Evolutionary conservation across 1,140 invertebrate genomes (phyloP).

Genomic region (Pteromalus puparum): DNA sequence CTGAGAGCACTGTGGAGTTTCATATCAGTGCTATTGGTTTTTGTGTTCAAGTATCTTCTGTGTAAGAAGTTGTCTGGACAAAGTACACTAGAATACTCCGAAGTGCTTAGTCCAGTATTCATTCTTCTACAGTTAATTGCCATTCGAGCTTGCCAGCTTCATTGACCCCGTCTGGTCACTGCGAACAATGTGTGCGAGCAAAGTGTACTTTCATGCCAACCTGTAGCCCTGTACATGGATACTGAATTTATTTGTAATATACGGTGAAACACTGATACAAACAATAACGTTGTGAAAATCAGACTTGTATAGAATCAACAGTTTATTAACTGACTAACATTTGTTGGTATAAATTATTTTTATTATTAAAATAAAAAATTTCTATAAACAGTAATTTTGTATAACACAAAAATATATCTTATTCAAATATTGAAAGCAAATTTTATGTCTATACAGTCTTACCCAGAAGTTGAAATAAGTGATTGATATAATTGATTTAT

Average conservation of each 20-base stretch:
- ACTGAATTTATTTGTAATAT: constrained; percentile 52
- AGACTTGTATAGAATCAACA: background rate
- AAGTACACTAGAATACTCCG: constrained; percentile 89
- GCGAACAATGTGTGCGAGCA: background rate
- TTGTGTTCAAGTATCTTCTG: constrained; percentile 94
- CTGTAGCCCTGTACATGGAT: constrained; percentile 51
- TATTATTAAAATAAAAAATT: background rate
- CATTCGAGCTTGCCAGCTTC: constrained; percentile 93
- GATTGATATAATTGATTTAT: background rate
- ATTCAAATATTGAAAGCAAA: background rate
- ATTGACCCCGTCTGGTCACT: constrained; percentile 67
- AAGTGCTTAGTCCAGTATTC: constrained; percentile 94
- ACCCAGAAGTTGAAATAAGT: background rate
- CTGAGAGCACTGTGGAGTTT: constrained; percentile 90
- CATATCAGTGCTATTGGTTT: constrained; percentile 88
- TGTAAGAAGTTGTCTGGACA: constrained; percentile 91
- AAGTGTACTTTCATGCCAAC: constrained; percentile 41
- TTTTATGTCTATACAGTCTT: no score
- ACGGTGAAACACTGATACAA: constrained; percentile 28
- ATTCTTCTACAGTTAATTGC: constrained; percentile 92
- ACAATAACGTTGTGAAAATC: background rate
- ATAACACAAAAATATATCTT: background rate
- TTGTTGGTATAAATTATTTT: constrained; percentile 7
- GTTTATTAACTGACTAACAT: background rate
- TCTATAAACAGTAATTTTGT: background rate